Evolutionary conservation across 2,113 vertebrate genomes (phyloP).

Genomic region (Catharus fuscescens): DNA sequence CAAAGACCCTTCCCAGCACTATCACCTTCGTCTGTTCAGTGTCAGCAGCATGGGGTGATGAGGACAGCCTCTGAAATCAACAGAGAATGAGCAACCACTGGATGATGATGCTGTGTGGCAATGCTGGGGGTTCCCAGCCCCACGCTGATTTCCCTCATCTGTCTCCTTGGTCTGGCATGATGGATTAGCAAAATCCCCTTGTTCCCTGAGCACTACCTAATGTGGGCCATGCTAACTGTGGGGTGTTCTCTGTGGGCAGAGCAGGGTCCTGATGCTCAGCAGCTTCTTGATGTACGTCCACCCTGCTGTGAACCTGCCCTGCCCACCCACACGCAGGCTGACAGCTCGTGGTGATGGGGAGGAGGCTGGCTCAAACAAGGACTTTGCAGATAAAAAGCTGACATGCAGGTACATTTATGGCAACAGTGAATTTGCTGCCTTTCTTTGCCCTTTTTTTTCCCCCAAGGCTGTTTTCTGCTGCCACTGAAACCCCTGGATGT

Average conservation of each 20-base stretch:
- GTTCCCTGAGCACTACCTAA: neutral
- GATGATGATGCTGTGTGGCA: rapidly evolving
- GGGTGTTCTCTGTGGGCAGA: neutral
- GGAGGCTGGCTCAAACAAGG: neutral
- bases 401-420: neutral
- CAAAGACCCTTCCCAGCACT: neutral
- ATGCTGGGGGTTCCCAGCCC: neutral
- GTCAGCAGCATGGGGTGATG: neutral
- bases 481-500: neutral
- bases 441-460: neutral
- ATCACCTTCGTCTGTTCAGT: neutral
- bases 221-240: neutral
- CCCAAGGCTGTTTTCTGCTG: neutral
- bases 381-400: neutral
- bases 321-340: neutral
- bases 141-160: neutral
- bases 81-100: neutral
- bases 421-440: neutral
- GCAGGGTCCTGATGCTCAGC: neutral
- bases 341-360: rapidly evolving
- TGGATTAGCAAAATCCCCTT: neutral
- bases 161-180: neutral
- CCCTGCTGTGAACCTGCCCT: neutral
- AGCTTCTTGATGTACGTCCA: rapidly evolving
- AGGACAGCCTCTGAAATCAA: neutral